Base-by-base conservation (phyloP, 2,113 vertebrate genomes). In the Procavia capensis region DNA sequence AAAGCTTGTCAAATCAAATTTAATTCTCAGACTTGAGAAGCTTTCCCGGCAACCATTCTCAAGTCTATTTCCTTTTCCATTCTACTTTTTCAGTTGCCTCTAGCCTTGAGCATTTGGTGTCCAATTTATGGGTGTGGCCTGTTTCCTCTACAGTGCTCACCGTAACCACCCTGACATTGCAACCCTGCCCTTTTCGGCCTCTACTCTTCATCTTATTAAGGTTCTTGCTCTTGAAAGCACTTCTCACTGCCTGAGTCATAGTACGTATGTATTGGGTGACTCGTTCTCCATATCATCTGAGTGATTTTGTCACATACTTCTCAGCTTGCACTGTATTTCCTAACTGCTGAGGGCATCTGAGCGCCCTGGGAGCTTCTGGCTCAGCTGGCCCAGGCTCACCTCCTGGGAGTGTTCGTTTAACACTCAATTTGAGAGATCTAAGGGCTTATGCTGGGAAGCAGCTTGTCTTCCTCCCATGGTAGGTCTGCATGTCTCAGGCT, bases 261-360 rank as follows among this genome's bases (percentile, higher is more conserved):
- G 31, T 20, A 45, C 17, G 6, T 47, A 50, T 3, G 9, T 39
- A 70, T 0, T 59, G 27, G 31, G 5, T 3, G 7, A 70, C 0
- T 54, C 54, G 45, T 20, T 90, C 78, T 88, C 43, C n/a, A 11
- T 19, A 54, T 31, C 50, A 7, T 13, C 64, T 93, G 70, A 78
- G 59, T 14, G 31, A 80, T 72, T 61, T 34, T 70, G 47, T 47
- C n/a, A 54, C 36, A 45, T 75, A 85, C 2, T 13, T 84, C 66
- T 92, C 36, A 57, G 57, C 14, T 34, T 82, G 31, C 31, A 19
- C 72, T 96, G 96, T 74, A 85, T 63, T 72, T 78, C 45, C 16
- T 43, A 34, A 88, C 34, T 64, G 19, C 31, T 20, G 11, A 85
- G 50, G 22, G n/a, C 39, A 90, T 39, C 57, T 24, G 13, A 41